These are phyloP conservation scores for Naso thynnoides DNA, from an alignment of 2,797 vertebrate species.

Conservation along the genomic window DNA sequence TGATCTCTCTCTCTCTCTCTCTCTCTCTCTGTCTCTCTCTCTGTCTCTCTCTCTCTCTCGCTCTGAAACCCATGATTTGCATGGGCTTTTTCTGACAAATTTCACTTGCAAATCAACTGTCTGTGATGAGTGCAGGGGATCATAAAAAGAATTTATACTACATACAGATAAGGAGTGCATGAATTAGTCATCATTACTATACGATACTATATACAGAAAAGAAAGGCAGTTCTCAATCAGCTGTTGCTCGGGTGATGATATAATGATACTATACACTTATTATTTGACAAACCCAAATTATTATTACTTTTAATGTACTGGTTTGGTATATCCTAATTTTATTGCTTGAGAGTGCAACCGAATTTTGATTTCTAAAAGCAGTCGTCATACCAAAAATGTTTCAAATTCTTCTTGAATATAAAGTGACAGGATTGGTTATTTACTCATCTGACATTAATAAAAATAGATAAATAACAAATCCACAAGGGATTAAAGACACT, in stretches of 20 bases:
- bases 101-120: constrained; percentile 13
- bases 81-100: neutral
- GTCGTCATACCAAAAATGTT: neutral
- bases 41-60: constrained; percentile 19
- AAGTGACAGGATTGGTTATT: neutral
- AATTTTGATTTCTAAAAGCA: constrained; percentile 10
- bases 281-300: too few species aligned
- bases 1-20: too few species aligned
- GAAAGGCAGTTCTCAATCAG: neutral
- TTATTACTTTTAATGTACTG: neutral
- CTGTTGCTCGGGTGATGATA: neutral
- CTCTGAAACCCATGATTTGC: neutral
- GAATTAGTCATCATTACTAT: neutral
- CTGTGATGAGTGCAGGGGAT: neutral
- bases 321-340: too few species aligned
- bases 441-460: neutral
- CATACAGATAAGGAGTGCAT: constrained; percentile 11
- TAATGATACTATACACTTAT: neutral
- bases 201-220: neutral
- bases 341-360: neutral
- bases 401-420: neutral
- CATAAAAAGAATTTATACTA: constrained; percentile 18
- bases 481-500: too few species aligned
- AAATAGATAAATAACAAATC: neutral
- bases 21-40: too few species aligned